These are phyloP conservation scores for Pampusana beccarii DNA, from an alignment of 2,113 vertebrate species.

Conservation along the genomic window DNA sequence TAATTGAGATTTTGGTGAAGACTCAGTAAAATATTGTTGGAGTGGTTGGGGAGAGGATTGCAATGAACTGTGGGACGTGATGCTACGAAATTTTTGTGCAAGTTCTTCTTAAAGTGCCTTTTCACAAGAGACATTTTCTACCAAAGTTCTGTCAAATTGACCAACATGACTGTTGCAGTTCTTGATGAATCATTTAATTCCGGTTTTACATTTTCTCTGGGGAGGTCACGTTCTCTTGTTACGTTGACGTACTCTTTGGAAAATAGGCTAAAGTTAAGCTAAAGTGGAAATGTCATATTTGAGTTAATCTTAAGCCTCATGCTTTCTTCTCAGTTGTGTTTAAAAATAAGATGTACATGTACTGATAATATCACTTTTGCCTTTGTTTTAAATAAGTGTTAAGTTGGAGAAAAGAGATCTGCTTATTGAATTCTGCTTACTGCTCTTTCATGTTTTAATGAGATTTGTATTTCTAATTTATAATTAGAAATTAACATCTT, in stretches of 20 bases:
- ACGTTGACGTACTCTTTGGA: background rate
- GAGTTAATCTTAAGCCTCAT: background rate
- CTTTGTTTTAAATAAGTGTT: background rate
- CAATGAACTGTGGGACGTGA: background rate
- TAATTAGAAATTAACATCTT: background rate
- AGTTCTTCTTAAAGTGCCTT: background rate
- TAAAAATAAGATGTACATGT: background rate
- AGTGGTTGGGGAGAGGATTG: background rate
- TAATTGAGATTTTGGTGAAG: background rate
- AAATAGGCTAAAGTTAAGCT: background rate
- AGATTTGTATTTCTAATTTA: background rate
- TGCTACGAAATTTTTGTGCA: background rate
- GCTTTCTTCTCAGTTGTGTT: background rate
- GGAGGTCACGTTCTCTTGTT: background rate
- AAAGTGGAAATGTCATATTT: background rate
- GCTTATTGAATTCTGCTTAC: background rate
- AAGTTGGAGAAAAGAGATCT: background rate
- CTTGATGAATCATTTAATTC: background rate
- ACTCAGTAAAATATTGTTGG: background rate
- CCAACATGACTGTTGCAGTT: background rate
- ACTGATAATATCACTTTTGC: background rate
- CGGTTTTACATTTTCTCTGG: background rate
- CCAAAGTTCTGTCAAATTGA: background rate
- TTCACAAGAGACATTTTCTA: background rate
- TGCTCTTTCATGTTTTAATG: background rate